These are phyloP conservation scores for Oxyruncus cristatus DNA, from an alignment of 2,113 vertebrate genomes.

Conservation along the genomic window DNA sequence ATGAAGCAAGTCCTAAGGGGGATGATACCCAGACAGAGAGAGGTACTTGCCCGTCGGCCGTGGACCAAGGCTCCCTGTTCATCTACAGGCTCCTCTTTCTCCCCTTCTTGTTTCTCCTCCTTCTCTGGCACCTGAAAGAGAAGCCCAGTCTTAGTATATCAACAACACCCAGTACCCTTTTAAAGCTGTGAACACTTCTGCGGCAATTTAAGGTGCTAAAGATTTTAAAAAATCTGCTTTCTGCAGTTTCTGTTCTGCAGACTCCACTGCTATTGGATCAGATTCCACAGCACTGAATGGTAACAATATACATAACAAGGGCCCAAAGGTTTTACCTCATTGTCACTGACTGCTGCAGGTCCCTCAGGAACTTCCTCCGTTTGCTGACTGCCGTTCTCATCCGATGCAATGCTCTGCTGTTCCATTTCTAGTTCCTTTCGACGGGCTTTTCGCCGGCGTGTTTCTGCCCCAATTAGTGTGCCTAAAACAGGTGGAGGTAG, in stretches of 20 bases:
- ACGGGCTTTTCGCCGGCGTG: constrained; percentile 89
- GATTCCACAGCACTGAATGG: not conserved
- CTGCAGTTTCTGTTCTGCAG: not conserved
- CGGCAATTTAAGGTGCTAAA: not conserved
- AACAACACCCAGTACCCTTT: not conserved
- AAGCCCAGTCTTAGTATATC: not conserved
- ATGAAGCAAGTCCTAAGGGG: not conserved
- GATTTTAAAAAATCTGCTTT: not conserved
- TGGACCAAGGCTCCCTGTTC: constrained; percentile 78
- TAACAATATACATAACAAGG: not conserved
- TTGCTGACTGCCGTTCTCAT: constrained; percentile 80
- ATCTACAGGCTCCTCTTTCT: constrained; percentile 83
- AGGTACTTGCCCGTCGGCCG: constrained; percentile 79
- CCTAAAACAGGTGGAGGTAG: constrained; percentile 79
- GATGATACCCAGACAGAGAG: not conserved
- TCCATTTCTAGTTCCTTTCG: constrained; percentile 88
- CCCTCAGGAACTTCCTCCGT: constrained; percentile 79
- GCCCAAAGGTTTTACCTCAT: constrained; percentile 78
- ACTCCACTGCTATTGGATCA: not conserved
- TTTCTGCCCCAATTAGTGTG: constrained; percentile 88
- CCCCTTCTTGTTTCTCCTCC: constrained; percentile 80
- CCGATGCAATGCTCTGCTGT: constrained; percentile 65
- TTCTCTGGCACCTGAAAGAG: constrained; percentile 73
- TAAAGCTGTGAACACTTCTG: not conserved
- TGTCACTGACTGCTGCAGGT: constrained; percentile 76